Evolutionary conservation across 2,888 invertebrate species (phyloP), one percentile per base, ranked within the genome.

Genomic region (Zele albiditarsus): DNA sequence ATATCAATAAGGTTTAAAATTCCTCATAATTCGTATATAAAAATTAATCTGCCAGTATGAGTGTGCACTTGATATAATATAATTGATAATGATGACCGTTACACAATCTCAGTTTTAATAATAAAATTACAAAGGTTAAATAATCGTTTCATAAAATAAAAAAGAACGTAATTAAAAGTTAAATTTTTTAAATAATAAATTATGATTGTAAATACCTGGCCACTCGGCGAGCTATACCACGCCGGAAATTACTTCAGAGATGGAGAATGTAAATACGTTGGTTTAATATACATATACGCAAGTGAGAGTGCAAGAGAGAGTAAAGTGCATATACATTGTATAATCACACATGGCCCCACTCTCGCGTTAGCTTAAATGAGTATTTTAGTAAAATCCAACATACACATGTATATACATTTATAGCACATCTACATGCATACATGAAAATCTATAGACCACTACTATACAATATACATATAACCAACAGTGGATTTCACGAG

Each of bases 401-500:
- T 23, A 25, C 23, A 23, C 6, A 38, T 31, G 31, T 31, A 31
- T 31, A 31, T 31, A 31, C 31, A 31, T 31, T 31, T 31, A 31
- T 8, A 31, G 31, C 8, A 8, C 0, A 1, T 38, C 8, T 38
- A 38, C n/a, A 31, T 25, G 38, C 42, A 42, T 62, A 42, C 6
- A 60, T 42, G 49, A 62, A 46, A 62, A 71, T 62, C 46, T 62
- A 62, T 62, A 71, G 62, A 71, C 58, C 31, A 58, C 31, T 58
- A 28, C 57, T 16, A 53, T 20, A 53, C 53, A 20, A 38, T 38
- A 12, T 38, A 38, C 20, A 53, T 53, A 53, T 53, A 68, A 53
- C 31, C 68, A 49, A 68, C 68, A 68, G 68, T n/a, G 46, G 67
- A 65, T 53, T 76, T 67, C 62, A 65, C 69, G 63, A 69, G 69